These are phyloP conservation scores for Sisyra nigra DNA, from an alignment of 2,888 invertebrate species.

Conservation along the genomic window DNA sequence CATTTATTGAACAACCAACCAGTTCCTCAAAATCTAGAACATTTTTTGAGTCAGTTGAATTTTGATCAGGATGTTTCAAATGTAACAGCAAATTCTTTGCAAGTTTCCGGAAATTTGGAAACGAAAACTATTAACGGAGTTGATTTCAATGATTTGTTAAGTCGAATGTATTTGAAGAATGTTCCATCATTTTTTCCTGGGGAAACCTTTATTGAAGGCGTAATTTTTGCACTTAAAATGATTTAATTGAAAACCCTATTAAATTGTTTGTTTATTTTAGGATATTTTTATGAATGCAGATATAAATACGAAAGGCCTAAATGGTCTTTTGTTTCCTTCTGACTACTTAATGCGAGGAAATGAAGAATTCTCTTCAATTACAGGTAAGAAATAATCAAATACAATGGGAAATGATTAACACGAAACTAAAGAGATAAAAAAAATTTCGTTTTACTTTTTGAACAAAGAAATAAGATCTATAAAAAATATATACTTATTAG, in stretches of 20 bases:
- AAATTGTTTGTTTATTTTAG: slow-evolving; percentile 18
- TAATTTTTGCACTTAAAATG: slow-evolving; percentile 19
- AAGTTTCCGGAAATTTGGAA: slow-evolving; percentile 19
- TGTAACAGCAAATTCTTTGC: neutral
- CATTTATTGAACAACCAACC: neutral
- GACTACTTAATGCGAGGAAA: slow-evolving; percentile 29
- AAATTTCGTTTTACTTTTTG: no score
- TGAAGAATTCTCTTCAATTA: slow-evolving; percentile 21
- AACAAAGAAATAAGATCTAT: no score
- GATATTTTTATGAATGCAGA: slow-evolving; percentile 23
- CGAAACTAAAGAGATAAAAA: no score
- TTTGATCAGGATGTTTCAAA: neutral
- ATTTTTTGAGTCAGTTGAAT: neutral
- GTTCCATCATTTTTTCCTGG: slow-evolving; percentile 22
- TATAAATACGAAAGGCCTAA: slow-evolving; percentile 25
- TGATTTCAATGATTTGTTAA: slow-evolving; percentile 27
- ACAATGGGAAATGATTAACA: no score
- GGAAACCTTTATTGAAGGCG: slow-evolving; percentile 29
- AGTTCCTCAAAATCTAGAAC: neutral
- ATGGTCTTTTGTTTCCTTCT: slow-evolving; percentile 32
- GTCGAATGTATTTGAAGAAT: slow-evolving; percentile 29
- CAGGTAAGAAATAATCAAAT: no score
- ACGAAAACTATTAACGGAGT: slow-evolving; percentile 29
- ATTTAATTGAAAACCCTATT: neutral
- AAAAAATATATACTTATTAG: no score